phyloP scores from a whole-genome alignment of 2,113 vertebrate genomes.

The Chaetodon auriga region DNA sequence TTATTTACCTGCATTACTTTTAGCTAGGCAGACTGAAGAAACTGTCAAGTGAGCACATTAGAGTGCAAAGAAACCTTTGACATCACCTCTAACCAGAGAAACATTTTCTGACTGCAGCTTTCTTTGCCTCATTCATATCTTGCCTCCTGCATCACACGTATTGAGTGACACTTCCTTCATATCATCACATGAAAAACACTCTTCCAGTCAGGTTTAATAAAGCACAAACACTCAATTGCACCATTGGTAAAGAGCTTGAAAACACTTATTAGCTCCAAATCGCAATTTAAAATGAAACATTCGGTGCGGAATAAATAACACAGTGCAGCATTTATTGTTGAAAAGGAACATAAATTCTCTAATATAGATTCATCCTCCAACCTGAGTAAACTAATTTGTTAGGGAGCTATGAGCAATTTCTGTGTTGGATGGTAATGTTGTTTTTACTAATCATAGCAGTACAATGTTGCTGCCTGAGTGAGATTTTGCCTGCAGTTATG shows the following conservation, averaged over 20 bases:
- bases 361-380: constrained; percentile 58
- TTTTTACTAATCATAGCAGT: constrained; percentile 78
- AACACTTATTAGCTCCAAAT: constrained; percentile 26
- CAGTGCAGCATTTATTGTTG: constrained; percentile 42
- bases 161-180: background rate
- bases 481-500: constrained; percentile 74
- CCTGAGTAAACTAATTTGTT: constrained; percentile 65
- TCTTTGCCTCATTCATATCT: background rate
- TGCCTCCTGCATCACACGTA: constrained; percentile 8
- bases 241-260: background rate
- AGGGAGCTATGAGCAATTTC: constrained; percentile 60
- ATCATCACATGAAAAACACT: constrained; percentile 3
- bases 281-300: constrained; percentile 31
- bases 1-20: constrained; percentile 6
- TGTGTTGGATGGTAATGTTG: constrained; percentile 71
- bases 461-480: constrained; percentile 74
- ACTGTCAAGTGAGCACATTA: constrained; percentile 10
- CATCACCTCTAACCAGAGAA: constrained; percentile 11
- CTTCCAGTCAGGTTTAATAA: background rate
- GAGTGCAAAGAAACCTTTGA: constrained; percentile 16
- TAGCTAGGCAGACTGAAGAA: background rate
- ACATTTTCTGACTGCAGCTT: background rate
- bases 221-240: background rate
- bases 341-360: constrained; percentile 47
- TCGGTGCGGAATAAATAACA: constrained; percentile 26